Conservation (phyloP, 2,888 invertebrate genomes). For the Tenthredo mesomela region DNA sequence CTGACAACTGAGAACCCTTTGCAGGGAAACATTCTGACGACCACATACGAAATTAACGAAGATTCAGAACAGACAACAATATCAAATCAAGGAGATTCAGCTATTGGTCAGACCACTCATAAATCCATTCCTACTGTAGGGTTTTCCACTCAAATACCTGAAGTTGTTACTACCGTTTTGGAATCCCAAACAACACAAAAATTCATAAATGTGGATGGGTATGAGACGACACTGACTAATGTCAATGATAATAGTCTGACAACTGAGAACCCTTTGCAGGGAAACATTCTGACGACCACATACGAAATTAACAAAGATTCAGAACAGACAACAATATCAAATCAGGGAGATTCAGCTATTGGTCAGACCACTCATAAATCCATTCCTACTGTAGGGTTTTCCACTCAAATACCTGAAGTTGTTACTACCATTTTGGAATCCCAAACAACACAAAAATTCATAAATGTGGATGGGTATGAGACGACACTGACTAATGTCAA, state of each 20-base stretch:
- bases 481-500: constrained; percentile 7
- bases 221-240: not conserved
- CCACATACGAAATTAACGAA: not conserved
- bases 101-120: not conserved
- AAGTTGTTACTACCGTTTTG: not conserved
- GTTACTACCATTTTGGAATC: not conserved
- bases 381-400: not conserved
- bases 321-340: not conserved
- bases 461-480: not conserved
- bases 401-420: not conserved
- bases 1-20: not conserved
- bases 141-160: not conserved
- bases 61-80: not conserved
- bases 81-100: not conserved
- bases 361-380: not conserved
- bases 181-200: not conserved
- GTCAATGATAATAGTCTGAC: not conserved
- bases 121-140: not conserved
- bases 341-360: not conserved
- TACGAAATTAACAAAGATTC: not conserved
- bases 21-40: not conserved
- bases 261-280: not conserved
- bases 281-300: not conserved
- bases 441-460: not conserved
- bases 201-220: not conserved